These are phyloP conservation scores for Pterois miles DNA, from an alignment of 2,797 vertebrate genomes.

Conservation along the genomic window DNA sequence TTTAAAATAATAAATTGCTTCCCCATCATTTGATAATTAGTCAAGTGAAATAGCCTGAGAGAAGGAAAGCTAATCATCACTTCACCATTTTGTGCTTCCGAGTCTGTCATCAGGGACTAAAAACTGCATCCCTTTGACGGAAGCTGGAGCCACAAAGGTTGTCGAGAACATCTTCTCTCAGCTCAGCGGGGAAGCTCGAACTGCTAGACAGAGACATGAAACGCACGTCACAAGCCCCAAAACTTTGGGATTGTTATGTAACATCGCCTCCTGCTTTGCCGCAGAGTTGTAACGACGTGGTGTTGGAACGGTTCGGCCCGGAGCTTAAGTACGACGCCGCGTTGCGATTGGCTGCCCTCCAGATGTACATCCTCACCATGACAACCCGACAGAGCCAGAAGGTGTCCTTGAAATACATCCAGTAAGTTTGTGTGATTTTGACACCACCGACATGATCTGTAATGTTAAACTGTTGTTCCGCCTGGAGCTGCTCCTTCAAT, in stretches of 20 bases:
- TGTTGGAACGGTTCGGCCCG: conserved; percentile 93
- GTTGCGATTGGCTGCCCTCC: conserved; percentile 92
- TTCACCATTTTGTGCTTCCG: conserved; percentile 23
- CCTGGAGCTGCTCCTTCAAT: neutral
- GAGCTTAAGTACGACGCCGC: conserved; percentile 97
- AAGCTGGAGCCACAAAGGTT: conserved; percentile 25
- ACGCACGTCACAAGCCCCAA: neutral
- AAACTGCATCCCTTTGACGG: conserved; percentile 30
- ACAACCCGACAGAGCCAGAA: conserved; percentile 96
- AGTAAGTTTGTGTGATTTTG: conserved; percentile 86
- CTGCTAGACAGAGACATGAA: neutral
- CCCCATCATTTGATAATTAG: conserved; percentile 31
- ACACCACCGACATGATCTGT: neutral
- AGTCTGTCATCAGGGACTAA: conserved; percentile 12
- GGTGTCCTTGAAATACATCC: conserved; percentile 97
- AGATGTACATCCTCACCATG: conserved; percentile 98
- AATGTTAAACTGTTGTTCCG: conserved; percentile 10
- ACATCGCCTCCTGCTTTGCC: neutral
- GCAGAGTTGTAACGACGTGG: conserved; percentile 97
- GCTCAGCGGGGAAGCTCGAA: neutral
- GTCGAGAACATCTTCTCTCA: conserved; percentile 14
- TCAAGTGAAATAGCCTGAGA: conserved; percentile 29
- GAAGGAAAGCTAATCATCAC: conserved; percentile 28
- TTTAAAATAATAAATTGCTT: conserved; percentile 29
- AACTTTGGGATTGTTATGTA: neutral